These are phyloP conservation scores for Grammomys dolichurus DNA, from an alignment of 2,113 vertebrate genomes.

Conservation along the genomic window DNA sequence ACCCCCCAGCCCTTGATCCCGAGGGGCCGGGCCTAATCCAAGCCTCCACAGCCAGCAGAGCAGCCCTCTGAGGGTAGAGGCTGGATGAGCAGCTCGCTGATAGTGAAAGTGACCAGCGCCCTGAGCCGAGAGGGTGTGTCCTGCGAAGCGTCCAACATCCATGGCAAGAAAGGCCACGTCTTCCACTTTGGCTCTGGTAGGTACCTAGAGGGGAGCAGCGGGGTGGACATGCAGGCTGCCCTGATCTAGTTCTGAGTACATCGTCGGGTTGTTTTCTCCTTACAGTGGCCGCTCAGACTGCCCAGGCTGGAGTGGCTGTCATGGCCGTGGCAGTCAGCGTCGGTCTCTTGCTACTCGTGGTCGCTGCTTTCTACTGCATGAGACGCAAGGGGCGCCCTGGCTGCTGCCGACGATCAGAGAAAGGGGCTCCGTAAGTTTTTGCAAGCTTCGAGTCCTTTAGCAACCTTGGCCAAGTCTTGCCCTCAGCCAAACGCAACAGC, in stretches of 20 bases:
- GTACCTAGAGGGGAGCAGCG: accelerated
- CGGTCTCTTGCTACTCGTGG: slow-evolving; percentile 92
- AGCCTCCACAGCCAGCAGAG: slow-evolving; percentile 62
- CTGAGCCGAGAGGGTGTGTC: slow-evolving; percentile 86
- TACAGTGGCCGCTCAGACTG: slow-evolving; percentile 85
- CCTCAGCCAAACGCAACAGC: neutral
- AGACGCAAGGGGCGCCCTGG: slow-evolving; percentile 90
- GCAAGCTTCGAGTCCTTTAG: too few relatives aligned
- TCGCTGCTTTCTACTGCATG: slow-evolving; percentile 92
- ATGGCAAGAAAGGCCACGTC: slow-evolving; percentile 80
- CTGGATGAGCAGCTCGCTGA: slow-evolving; percentile 88
- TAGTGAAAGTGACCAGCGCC: slow-evolving; percentile 84
- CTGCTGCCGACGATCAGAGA: slow-evolving; percentile 89
- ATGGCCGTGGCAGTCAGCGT: slow-evolving; percentile 94
- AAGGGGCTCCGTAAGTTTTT: slow-evolving; percentile 90
- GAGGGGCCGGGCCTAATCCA: neutral
- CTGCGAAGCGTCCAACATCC: slow-evolving; percentile 87
- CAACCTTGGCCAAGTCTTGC: neutral
- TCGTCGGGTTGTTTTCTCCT: neutral
- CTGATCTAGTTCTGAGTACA: neutral
- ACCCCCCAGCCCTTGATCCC: neutral
- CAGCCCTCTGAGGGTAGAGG: slow-evolving; percentile 44
- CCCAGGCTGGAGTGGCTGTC: slow-evolving; percentile 91
- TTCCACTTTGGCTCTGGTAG: slow-evolving; percentile 77
- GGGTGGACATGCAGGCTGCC: accelerated